phyloP scores from a whole-genome alignment of 1,140 invertebrate species.

The Amphibalanus amphitrite region DNA sequence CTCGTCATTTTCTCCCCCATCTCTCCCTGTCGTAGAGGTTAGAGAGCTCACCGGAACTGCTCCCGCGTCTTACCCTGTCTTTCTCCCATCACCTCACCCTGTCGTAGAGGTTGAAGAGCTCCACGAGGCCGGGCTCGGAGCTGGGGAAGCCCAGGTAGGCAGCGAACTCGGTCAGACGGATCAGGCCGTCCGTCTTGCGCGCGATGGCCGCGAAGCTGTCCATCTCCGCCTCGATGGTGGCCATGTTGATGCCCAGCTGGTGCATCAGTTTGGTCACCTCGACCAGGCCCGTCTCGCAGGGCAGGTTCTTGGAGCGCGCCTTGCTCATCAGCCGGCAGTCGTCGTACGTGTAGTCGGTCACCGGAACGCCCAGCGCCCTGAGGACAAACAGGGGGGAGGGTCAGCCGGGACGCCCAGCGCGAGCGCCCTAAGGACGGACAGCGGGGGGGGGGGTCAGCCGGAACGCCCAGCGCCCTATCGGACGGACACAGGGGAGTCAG shows the following conservation, averaged over 20 bases:
- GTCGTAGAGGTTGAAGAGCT: too few species aligned
- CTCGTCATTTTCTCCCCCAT: too few species aligned
- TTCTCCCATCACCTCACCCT: too few species aligned
- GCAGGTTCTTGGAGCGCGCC: conserved; percentile 61
- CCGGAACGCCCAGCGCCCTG: conserved; percentile 61
- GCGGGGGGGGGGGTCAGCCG: too few species aligned
- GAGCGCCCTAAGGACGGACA: too few species aligned
- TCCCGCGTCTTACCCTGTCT: too few species aligned
- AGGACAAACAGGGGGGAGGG: too few species aligned
- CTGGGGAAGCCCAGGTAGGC: conserved; percentile 39
- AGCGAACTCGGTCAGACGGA: conserved; percentile 41
- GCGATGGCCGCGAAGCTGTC: conserved; percentile 26
- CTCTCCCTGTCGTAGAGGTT: too few species aligned
- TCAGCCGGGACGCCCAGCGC: too few species aligned
- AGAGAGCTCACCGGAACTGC: too few species aligned
- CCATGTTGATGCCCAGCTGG: conserved; percentile 32
- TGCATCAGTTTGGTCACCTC: conserved; percentile 54
- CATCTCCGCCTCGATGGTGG: conserved; percentile 9
- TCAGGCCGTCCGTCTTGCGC: conserved; percentile 25
- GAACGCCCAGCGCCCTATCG: too few species aligned
- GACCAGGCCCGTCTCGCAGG: conserved; percentile 48
- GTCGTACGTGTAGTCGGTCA: conserved; percentile 81
- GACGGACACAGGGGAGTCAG: too few species aligned
- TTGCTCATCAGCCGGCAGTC: conserved; percentile 68
- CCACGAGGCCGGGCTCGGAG: conserved; percentile 31